Conservation (phyloP, 1,140 invertebrate species). For the Drosophila jambulina region DNA sequence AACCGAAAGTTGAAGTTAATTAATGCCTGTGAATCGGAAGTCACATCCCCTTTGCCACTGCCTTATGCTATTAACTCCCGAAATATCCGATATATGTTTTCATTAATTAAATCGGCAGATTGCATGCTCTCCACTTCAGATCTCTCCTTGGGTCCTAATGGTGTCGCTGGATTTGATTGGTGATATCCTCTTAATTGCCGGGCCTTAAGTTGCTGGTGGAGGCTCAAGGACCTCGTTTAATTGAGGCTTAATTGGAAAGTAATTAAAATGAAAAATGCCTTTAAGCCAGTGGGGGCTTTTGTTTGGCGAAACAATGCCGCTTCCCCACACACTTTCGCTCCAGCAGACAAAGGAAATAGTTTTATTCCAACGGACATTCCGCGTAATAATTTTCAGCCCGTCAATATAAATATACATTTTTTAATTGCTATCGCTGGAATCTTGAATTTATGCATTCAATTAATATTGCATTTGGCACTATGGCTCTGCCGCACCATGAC, state of each 20-base stretch:
- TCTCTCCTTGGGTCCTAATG: slow-evolving; percentile 11
- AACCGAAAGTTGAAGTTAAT: slow-evolving; percentile 36
- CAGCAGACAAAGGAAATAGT: slow-evolving; percentile 38
- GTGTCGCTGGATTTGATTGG: slow-evolving; percentile 23
- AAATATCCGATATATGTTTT: slow-evolving; percentile 14
- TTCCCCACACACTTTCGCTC: background rate
- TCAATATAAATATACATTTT: slow-evolving; percentile 31
- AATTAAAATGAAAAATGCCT: slow-evolving; percentile 77
- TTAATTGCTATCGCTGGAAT: slow-evolving; percentile 16
- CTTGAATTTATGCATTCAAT: slow-evolving; percentile 15
- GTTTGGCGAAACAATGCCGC: slow-evolving; percentile 20
- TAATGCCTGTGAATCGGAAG: slow-evolving; percentile 32
- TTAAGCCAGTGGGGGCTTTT: slow-evolving; percentile 44
- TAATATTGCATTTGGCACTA: slow-evolving; percentile 6
- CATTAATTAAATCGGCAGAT: slow-evolving; percentile 46
- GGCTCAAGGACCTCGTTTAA: slow-evolving; percentile 50
- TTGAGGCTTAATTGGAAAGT: slow-evolving; percentile 74
- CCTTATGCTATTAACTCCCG: slow-evolving; percentile 13
- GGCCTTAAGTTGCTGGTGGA: background rate
- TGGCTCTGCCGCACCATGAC: background rate
- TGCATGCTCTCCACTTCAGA: slow-evolving; percentile 24
- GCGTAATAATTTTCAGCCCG: slow-evolving; percentile 9
- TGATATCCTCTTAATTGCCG: slow-evolving; percentile 17
- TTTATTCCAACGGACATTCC: background rate
- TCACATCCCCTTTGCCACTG: slow-evolving; percentile 3